phyloP scores from a whole-genome alignment of 1,140 invertebrate species.

The Drosophila sucinea region DNA sequence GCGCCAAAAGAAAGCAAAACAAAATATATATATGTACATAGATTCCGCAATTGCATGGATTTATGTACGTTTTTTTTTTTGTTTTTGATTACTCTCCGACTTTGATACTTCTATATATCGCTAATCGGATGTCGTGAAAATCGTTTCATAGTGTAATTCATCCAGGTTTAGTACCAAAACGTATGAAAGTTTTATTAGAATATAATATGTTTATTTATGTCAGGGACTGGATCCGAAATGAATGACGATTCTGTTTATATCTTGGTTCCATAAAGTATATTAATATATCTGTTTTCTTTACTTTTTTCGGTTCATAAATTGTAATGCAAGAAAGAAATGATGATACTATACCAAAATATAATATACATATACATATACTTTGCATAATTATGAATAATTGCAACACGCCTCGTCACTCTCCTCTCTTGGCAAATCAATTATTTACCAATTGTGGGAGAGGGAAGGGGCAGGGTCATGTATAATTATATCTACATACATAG shows the following conservation, averaged over 20 bases:
- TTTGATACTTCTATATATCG: not conserved
- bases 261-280: not conserved
- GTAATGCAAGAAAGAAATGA: not conserved
- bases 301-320: not conserved
- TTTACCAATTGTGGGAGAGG: too few species aligned
- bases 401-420: too few species aligned
- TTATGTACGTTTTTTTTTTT: not conserved
- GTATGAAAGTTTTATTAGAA: conserved; percentile 5
- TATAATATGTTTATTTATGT: conserved; percentile 6
- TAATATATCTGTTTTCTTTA: not conserved
- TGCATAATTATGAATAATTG: too few species aligned
- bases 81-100: not conserved
- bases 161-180: conserved; percentile 9
- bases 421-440: too few species aligned
- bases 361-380: not conserved
- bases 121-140: not conserved
- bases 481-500: not conserved
- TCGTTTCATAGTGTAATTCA: not conserved
- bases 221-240: conserved; percentile 6
- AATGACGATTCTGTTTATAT: not conserved
- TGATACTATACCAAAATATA: not conserved
- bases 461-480: not conserved
- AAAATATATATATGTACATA: not conserved
- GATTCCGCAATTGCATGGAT: not conserved
- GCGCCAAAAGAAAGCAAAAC: not conserved